Evolutionary conservation across 2,888 invertebrate species (phyloP), one percentile per base, ranked within the genome.

Genomic region (Yponomeuta plumbellus): DNA sequence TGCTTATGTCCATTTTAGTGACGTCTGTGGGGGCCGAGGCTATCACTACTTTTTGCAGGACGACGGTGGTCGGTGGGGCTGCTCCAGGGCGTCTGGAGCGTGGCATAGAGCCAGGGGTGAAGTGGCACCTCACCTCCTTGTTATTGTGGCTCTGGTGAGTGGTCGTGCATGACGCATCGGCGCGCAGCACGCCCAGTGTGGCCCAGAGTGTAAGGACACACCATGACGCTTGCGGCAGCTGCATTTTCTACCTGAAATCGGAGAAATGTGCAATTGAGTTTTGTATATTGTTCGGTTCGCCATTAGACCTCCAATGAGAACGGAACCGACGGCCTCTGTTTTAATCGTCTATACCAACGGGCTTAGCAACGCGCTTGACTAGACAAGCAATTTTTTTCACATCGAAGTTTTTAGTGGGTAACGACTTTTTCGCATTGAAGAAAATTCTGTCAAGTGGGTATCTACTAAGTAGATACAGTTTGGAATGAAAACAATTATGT

Each of bases 1-100:
- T 70, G 52, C 68, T 17, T 52, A 52, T 17, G 44, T 52, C 44
- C 13, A 52, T 13, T 52, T 5, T 52, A 0, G 44, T 52, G 44
- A 52, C 17, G 44, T 52, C 44, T 3, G 44, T 17, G 5, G 44
- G 44, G 13, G 17, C 44, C 3, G 44, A 13, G 13, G 17, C 4
- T 17, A 52, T 17, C 44, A 52, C 17, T 17, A 17, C 44, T 52
- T 17, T 13, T 13, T 52, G 13, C 3, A 52, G 44, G 44, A 17
- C 17, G 44, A 52, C 44, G 44, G 17, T 52, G 44, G 44, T 52
- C 17, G 44, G 34, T 10, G 34, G 6, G 34, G 34, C 34, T 34
- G 34, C 34, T 6, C 34, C 34, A 10, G 34, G 34, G 8, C 34
- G 34, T 34, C 34, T 34, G 8, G 34, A 34, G 8, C 34, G 34